A percentile compares a stretch with the other conserved stretches of the same genome.
Conservation (phyloP, 2,797 vertebrate species). For the Lacerta bilineata region DNA sequence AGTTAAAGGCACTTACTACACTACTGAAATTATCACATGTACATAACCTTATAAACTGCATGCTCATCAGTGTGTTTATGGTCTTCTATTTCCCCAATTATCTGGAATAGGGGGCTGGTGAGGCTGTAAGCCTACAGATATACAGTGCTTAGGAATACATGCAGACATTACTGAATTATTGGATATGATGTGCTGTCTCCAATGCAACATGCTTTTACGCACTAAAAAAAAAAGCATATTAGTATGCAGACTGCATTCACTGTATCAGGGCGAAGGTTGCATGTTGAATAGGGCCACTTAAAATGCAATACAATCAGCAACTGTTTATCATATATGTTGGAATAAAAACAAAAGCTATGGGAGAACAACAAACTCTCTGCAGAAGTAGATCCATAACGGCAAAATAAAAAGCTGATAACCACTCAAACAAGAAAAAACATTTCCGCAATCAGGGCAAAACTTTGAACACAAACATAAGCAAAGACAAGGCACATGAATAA, state of each 20-base stretch:
- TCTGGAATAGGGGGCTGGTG: not conserved
- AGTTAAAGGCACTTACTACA: not conserved
- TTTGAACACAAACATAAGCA: not conserved
- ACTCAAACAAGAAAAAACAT: not conserved
- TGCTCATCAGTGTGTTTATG: not conserved
- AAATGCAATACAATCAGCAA: no score
- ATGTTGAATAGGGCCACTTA: not conserved
- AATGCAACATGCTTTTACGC: not conserved
- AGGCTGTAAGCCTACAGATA: not conserved
- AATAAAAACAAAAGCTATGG: slow-evolving; percentile 16
- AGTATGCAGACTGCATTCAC: not conserved
- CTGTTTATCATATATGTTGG: slow-evolving; percentile 4
- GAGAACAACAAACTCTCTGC: not conserved
- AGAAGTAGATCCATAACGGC: not conserved
- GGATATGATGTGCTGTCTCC: not conserved
- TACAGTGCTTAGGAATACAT: not conserved
- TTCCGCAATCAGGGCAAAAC: slow-evolving; percentile 28
- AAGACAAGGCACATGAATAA: not conserved
- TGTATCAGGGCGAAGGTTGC: not conserved
- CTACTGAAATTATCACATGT: not conserved
- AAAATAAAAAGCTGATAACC: slow-evolving; percentile 30
- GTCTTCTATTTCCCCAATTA: not conserved
- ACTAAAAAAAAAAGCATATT: not conserved
- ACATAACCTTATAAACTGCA: not conserved
- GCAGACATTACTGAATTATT: not conserved